phyloP scores from a whole-genome alignment of 2,888 invertebrate genomes.

The Dicyrtoma fusca region DNA sequence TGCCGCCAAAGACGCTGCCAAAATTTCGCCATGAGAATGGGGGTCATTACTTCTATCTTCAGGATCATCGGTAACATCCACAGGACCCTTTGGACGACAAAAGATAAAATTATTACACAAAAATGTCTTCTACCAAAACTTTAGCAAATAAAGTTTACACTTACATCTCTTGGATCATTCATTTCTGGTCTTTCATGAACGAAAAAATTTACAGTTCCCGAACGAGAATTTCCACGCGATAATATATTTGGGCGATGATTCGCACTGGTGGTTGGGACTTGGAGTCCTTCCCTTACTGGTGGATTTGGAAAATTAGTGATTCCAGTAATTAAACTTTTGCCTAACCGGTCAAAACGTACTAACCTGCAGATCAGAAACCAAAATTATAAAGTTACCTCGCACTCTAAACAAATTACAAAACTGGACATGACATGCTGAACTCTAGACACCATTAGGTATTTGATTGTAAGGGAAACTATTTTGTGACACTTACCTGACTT shows the following conservation, averaged over 20 bases:
- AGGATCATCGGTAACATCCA: slow-evolving; percentile 36
- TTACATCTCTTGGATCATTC: slow-evolving; percentile 22
- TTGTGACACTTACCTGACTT: slow-evolving; percentile 68
- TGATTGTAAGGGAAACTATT: too few relatives aligned
- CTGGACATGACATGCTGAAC: not conserved
- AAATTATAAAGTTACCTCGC: not conserved
- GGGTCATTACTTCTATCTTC: slow-evolving; percentile 38
- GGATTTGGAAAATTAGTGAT: slow-evolving; percentile 68
- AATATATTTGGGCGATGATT: slow-evolving; percentile 45
- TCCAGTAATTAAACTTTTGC: slow-evolving; percentile 80
- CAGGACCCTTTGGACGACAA: not conserved
- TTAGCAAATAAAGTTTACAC: slow-evolving; percentile 2
- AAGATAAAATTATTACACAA: not conserved
- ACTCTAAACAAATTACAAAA: not conserved
- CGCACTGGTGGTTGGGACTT: slow-evolving; percentile 11
- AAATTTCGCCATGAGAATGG: slow-evolving; percentile 33
- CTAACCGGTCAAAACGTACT: slow-evolving; percentile 80
- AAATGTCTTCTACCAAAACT: too few relatives aligned
- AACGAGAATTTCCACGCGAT: slow-evolving; percentile 30
- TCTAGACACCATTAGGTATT: too few relatives aligned
- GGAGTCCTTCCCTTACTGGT: slow-evolving; percentile 32
- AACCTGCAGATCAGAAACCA: slow-evolving; percentile 66
- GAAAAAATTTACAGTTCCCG: not conserved
- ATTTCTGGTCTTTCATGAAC: slow-evolving; percentile 11
- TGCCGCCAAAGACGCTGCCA: slow-evolving; percentile 43